Percentiles rank a stretch among this genome's conserved stretches.
phyloP scores from a whole-genome alignment of 2,888 invertebrate species.

The Caenorhabditis auriculariae region DNA sequence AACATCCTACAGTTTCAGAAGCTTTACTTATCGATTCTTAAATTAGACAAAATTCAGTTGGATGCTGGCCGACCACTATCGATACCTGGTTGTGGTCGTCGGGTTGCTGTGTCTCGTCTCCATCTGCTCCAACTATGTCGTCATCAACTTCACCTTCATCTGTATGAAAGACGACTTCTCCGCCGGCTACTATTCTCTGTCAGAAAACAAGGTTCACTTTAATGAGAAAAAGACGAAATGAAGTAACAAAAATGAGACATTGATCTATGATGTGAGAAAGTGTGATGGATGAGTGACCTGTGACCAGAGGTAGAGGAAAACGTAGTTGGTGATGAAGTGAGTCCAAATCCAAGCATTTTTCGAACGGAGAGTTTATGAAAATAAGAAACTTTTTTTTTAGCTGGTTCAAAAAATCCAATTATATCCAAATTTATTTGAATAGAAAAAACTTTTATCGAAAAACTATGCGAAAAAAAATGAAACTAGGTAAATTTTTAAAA shows the following conservation, averaged over 20 bases:
- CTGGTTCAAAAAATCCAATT: no score
- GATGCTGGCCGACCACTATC: conserved; percentile 23
- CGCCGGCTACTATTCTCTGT: not conserved
- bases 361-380: no score
- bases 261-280: no score
- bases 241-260: not conserved
- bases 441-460: no score
- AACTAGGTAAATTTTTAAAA: no score
- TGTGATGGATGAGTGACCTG: no score
- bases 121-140: conserved; percentile 45
- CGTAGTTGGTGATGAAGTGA: no score
- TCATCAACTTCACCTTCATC: conserved; percentile 51
- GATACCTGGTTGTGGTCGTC: conserved; percentile 26
- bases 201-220: not conserved
- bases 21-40: not conserved
- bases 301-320: no score
- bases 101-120: conserved; percentile 40
- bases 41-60: not conserved
- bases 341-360: no score
- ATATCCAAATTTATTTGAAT: no score
- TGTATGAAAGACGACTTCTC: conserved; percentile 42
- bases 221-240: not conserved
- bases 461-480: no score
- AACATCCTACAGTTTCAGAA: not conserved
- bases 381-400: no score